These are phyloP conservation scores for Lerema accius DNA, from an alignment of 1,140 invertebrate species.

Conservation along the genomic window DNA sequence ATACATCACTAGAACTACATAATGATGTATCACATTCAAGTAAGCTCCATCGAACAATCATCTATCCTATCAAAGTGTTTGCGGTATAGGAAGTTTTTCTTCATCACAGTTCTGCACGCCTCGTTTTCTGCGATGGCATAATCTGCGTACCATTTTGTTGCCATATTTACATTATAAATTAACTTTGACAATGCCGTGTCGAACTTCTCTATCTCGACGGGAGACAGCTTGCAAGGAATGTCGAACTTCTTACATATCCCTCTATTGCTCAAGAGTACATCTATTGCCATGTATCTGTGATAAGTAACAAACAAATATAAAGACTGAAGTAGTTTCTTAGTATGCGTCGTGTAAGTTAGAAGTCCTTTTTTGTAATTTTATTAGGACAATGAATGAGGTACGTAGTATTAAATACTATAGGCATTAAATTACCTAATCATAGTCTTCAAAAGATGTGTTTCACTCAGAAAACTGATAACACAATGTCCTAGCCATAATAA, in stretches of 20 bases:
- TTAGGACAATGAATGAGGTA: too few relatives aligned
- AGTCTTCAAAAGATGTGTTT: too few relatives aligned
- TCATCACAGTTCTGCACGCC: slow-evolving; percentile 31
- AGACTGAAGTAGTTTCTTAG: too few relatives aligned
- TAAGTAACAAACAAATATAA: too few relatives aligned
- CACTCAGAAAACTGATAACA: too few relatives aligned
- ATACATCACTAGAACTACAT: too few relatives aligned
- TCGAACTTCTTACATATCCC: slow-evolving; percentile 55
- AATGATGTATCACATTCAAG: background rate
- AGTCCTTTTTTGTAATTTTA: too few relatives aligned
- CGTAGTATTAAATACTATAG: too few relatives aligned
- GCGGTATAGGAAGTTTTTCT: slow-evolving; percentile 36
- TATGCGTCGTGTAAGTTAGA: too few relatives aligned
- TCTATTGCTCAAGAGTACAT: slow-evolving; percentile 49
- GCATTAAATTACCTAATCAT: too few relatives aligned
- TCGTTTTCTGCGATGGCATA: slow-evolving; percentile 10
- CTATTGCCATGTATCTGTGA: slow-evolving; percentile 52
- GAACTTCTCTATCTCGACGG: slow-evolving; percentile 44
- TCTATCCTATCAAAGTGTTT: slow-evolving; percentile 26
- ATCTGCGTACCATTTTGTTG: slow-evolving; percentile 45
- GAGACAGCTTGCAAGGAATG: slow-evolving; percentile 46
- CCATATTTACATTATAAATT: slow-evolving; percentile 38
- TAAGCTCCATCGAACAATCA: slow-evolving; percentile 14
- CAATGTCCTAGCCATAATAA: too few relatives aligned
- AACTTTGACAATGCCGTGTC: slow-evolving; percentile 41